phyloP scores from a whole-genome alignment of 2,888 invertebrate genomes.

The Oscheius sp. region DNA sequence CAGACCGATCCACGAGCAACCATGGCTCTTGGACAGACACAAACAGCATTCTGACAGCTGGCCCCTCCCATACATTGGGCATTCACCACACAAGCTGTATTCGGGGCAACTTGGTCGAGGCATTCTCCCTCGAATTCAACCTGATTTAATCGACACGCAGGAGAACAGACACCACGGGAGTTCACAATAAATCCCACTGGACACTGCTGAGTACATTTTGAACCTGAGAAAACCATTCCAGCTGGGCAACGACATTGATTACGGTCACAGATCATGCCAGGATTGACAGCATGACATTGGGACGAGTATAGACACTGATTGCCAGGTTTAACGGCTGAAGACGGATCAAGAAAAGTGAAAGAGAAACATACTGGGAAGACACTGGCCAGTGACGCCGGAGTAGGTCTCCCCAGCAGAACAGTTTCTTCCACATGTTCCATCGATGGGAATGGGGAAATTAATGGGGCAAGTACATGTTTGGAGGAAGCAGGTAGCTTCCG shows the following conservation, averaged over 20 bases:
- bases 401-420: conserved; percentile 64
- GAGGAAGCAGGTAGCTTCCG: conserved; percentile 54
- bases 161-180: conserved; percentile 63
- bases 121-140: conserved; percentile 67
- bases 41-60: conserved; percentile 58
- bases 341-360: background rate
- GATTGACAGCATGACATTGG: conserved; percentile 66
- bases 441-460: conserved; percentile 64
- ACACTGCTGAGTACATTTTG: conserved; percentile 51
- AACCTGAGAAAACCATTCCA: conserved; percentile 55
- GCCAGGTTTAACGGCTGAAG: conserved; percentile 68
- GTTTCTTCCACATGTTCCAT: conserved; percentile 69
- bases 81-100: conserved; percentile 63
- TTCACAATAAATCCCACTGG: conserved; percentile 54
- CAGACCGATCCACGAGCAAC: conserved; percentile 36
- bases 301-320: conserved; percentile 67
- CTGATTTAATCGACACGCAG: conserved; percentile 61
- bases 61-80: conserved; percentile 67
- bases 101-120: conserved; percentile 61
- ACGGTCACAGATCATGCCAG: conserved; percentile 66
- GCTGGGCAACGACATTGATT: conserved; percentile 59
- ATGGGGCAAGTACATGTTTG: conserved; percentile 67
- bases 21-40: conserved; percentile 31
- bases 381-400: conserved; percentile 68
- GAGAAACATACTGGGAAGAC: conserved; percentile 54